phyloP scores from a whole-genome alignment of 2,888 invertebrate genomes.

The Sacculina carcini region DNA sequence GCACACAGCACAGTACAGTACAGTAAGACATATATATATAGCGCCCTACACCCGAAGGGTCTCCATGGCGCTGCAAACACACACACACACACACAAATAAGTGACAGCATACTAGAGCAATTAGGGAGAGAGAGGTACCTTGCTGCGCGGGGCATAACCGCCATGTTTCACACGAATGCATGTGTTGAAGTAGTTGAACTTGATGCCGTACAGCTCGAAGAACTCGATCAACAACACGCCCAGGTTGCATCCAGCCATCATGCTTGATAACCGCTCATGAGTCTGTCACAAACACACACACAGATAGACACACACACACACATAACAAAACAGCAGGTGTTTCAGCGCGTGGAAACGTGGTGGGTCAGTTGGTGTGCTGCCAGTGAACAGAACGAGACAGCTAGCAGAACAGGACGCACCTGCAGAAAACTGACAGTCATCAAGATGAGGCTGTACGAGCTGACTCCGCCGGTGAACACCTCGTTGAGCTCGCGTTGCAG shows the following conservation, averaged over 20 bases:
- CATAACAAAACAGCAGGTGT: not conserved
- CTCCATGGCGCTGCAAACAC: not conserved
- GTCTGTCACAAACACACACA: not conserved
- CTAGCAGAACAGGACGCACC: constrained; percentile 22
- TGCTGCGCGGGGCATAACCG: constrained; percentile 83
- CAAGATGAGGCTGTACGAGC: constrained; percentile 90
- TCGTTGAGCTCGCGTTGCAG: constrained; percentile 93
- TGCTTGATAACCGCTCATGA: constrained; percentile 23
- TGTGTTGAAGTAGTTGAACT: constrained; percentile 84
- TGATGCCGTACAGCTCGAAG: constrained; percentile 84
- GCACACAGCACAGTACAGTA: not conserved
- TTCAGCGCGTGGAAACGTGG: no score
- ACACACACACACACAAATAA: no score
- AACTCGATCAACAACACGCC: constrained; percentile 88
- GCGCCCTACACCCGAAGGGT: no score
- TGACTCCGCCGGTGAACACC: constrained; percentile 97
- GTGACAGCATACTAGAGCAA: not conserved
- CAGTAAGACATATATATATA: no score
- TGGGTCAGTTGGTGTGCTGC: no score
- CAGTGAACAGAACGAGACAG: not conserved
- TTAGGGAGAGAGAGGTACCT: no score
- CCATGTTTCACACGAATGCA: constrained; percentile 81
- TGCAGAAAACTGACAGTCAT: constrained; percentile 93
- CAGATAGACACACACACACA: constrained; percentile 97
- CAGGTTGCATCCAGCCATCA: constrained; percentile 37